A percentile compares a stretch with the other conserved stretches of the same genome.
phyloP scores from a whole-genome alignment of 2,888 invertebrate genomes.

The Zelleria hepariella region DNA sequence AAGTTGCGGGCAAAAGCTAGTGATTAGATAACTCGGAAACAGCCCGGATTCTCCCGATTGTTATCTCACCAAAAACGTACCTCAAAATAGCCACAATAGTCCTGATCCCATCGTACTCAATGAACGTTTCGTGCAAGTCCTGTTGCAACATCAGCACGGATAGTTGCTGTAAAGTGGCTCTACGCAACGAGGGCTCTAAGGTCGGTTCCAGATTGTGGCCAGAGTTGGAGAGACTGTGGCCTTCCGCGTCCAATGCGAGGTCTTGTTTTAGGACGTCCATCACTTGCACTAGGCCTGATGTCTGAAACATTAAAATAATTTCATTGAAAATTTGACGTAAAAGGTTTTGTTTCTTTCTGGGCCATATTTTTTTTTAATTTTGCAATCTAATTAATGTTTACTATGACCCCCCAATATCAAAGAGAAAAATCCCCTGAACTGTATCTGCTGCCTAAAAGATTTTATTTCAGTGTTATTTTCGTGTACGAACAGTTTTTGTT shows the following conservation, averaged over 20 bases:
- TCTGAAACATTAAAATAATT: constrained; percentile 26
- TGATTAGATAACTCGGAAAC: no score
- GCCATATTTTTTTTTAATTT: no score
- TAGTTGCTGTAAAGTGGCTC: constrained; percentile 78
- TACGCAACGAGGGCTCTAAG: constrained; percentile 76
- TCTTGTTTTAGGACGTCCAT: constrained; percentile 61
- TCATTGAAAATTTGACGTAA: no score
- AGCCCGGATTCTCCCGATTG: no score
- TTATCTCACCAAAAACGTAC: no score
- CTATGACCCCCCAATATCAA: not conserved
- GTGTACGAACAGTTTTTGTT: no score
- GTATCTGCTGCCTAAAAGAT: no score
- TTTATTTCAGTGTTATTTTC: no score
- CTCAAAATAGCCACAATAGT: constrained; percentile 51
- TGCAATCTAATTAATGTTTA: not conserved
- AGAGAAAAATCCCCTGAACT: no score
- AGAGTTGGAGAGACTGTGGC: constrained; percentile 20
- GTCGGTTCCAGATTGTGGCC: constrained; percentile 27
- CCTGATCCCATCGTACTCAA: constrained; percentile 70
- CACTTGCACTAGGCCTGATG: constrained; percentile 49
- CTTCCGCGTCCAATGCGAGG: constrained; percentile 40
- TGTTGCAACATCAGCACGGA: constrained; percentile 77
- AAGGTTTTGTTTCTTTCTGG: no score
- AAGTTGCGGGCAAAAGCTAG: no score
- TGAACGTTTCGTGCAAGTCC: constrained; percentile 72